phyloP scores from a whole-genome alignment of 2,888 invertebrate species.

The Ichneumoninae sp. region DNA sequence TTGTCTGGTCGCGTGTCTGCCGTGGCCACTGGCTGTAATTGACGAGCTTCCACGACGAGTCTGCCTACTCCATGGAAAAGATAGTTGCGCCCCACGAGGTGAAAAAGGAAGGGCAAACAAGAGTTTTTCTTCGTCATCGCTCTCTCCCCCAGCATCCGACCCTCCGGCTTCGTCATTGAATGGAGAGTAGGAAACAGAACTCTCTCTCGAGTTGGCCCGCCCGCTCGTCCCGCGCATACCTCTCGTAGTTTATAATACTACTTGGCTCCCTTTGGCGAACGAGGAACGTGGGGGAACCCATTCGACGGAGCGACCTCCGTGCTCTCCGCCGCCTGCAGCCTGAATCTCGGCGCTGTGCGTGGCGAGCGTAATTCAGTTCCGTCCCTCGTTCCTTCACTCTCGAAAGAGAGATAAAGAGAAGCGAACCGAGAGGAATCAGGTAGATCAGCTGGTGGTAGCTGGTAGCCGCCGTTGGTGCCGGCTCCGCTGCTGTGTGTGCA shows the following conservation, averaged over 20 bases:
- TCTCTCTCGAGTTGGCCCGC: constrained; percentile 6
- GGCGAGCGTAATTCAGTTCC: constrained; percentile 30
- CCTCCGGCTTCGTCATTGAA: constrained; percentile 18
- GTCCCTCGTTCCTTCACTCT: constrained; percentile 13
- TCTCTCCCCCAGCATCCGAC: constrained; percentile 11
- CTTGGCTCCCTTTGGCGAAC: constrained; percentile 24
- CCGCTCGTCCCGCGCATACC: neutral
- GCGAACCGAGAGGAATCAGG: constrained; percentile 65
- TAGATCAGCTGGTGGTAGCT: constrained; percentile 74
- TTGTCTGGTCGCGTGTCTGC: constrained; percentile 34
- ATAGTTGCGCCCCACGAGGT: neutral
- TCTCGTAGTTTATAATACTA: constrained; percentile 39
- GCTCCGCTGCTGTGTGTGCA: constrained; percentile 24
- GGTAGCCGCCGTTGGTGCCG: constrained; percentile 3
- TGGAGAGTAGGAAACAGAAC: constrained; percentile 30
- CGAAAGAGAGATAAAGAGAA: constrained; percentile 1
- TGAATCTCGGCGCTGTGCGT: constrained; percentile 5
- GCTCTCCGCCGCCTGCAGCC: constrained; percentile 5
- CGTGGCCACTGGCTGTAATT: constrained; percentile 4
- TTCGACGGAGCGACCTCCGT: constrained; percentile 7
- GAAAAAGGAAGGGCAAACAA: neutral
- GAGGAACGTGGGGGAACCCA: neutral
- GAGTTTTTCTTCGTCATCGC: constrained; percentile 17
- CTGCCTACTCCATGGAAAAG: neutral
- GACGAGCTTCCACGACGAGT: constrained; percentile 6